Conservation (phyloP, 2,888 invertebrate species). For the Petrophora chlorosata region DNA sequence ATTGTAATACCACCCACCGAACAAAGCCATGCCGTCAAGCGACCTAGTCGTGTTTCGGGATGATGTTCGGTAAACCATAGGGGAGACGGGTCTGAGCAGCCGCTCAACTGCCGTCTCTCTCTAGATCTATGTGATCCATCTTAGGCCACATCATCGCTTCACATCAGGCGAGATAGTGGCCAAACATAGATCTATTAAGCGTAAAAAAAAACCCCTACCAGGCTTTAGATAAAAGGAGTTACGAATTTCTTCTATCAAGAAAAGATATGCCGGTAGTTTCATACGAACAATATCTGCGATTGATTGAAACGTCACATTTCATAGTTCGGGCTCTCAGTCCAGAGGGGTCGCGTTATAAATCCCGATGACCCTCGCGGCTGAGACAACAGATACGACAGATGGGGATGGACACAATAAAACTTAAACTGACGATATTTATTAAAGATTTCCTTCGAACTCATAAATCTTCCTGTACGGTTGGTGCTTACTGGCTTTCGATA, state of each 20-base stretch:
- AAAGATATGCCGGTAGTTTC: conserved; percentile 4
- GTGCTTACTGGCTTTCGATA: neutral
- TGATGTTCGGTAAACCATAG: too few relatives aligned
- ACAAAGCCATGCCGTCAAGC: too few relatives aligned
- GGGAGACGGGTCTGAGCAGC: too few relatives aligned
- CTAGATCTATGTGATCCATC: too few relatives aligned
- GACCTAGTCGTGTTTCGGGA: too few relatives aligned
- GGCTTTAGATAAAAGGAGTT: neutral
- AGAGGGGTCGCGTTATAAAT: conserved; percentile 65
- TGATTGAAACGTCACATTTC: conserved; percentile 56
- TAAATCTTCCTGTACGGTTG: conserved; percentile 9
- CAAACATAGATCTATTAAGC: too few relatives aligned
- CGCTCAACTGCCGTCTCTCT: too few relatives aligned
- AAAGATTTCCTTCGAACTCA: conserved; percentile 42
- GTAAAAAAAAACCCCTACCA: too few relatives aligned
- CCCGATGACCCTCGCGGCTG: conserved; percentile 64
- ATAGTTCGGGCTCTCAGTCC: conserved; percentile 63
- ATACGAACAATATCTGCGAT: conserved; percentile 43
- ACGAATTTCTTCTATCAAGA: neutral
- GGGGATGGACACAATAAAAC: conserved; percentile 65
- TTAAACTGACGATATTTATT: conserved; percentile 60
- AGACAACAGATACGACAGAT: conserved; percentile 58
- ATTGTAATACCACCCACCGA: too few relatives aligned
- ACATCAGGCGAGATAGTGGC: too few relatives aligned
- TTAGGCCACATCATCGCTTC: too few relatives aligned